Base-by-base conservation (phyloP, 1,140 invertebrate genomes). In the Pseudoatta argentina region DNA sequence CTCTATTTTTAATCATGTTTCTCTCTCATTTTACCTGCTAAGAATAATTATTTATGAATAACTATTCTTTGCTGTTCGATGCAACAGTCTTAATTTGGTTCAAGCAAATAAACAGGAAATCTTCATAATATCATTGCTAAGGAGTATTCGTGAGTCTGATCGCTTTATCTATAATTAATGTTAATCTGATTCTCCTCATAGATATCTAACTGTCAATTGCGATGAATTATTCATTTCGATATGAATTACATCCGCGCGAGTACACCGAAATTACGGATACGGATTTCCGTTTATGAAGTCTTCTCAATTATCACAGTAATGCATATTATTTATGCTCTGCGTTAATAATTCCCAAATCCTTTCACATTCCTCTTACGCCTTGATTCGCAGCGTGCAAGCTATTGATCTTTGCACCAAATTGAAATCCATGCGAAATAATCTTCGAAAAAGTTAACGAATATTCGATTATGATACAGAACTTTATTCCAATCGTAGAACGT, bases 111-210 rank as follows among this genome's bases (percentile, higher is more conserved):
- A 18, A 4, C 3, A 30, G 0, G 21, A 27, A 24, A 21, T 27
- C 34, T 24, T 76, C 39, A 3, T 51, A 16, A 27, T 27, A 57
- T 71, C 18, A 24, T n/a, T 10, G 67, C 3, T 24, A 51, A 48
- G 24, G 7, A 34, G 48, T 48, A 73, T 61, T 59, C 39, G 18
- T 8, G 57, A 77, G 24, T 72, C 21, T 34, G 16, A 72, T 71
- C 21, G 14, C 14, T 67, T 39, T 34, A 83, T 14, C 4, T n/a
- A 14, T 63, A 83, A 83, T 83, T 61, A 61, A 61, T 5, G 27
- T 14, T 83, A 83, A 83, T 83, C 14, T 55, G 55, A 83, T 83
- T 75, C 39, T 44, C 6, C 24, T 83, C 57, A 51, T 75, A 48
- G 55, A 71, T 81, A 81, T 24, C 8, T 27, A 14, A n/a, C 79